A percentile compares a stretch with the other conserved stretches of the same genome.
phyloP scores from a whole-genome alignment of 2,113 vertebrate genomes.

The Leptobrachium leishanense region DNA sequence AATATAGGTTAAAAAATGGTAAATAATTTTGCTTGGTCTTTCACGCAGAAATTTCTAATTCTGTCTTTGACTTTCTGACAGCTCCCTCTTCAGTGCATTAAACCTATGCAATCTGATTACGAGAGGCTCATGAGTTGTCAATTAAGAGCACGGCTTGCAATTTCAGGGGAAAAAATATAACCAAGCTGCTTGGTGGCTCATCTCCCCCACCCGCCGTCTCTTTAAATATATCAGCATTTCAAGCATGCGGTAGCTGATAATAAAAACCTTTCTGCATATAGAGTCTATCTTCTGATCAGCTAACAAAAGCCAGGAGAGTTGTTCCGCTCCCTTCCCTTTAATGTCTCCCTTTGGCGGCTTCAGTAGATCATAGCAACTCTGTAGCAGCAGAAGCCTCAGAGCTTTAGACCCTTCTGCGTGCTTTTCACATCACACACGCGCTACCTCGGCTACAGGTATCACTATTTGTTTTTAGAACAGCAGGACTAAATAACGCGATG shows the following conservation, averaged over 20 bases:
- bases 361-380: conserved; percentile 28
- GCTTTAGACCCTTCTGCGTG: background rate
- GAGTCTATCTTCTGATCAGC: conserved; percentile 37
- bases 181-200: background rate
- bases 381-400: conserved; percentile 28
- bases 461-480: conserved; percentile 5
- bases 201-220: too few species aligned
- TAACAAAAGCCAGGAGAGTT: conserved; percentile 41
- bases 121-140: too few species aligned
- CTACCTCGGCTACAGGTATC: conserved; percentile 17
- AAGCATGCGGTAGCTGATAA: conserved; percentile 20
- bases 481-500: background rate
- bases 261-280: conserved; percentile 27
- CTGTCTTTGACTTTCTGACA: too few species aligned
- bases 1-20: too few species aligned
- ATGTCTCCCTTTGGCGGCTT: conserved; percentile 30
- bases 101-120: too few species aligned
- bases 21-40: too few species aligned
- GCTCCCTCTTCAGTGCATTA: too few species aligned
- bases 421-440: background rate
- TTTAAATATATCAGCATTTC: conserved; percentile 31
- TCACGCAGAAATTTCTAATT: too few species aligned
- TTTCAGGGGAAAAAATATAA: conserved; percentile 14
- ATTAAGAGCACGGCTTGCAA: background rate
- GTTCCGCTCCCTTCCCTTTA: conserved; percentile 28